These are phyloP conservation scores for Gonocerus acuteangulatus DNA, from an alignment of 2,888 invertebrate species.

Conservation along the genomic window DNA sequence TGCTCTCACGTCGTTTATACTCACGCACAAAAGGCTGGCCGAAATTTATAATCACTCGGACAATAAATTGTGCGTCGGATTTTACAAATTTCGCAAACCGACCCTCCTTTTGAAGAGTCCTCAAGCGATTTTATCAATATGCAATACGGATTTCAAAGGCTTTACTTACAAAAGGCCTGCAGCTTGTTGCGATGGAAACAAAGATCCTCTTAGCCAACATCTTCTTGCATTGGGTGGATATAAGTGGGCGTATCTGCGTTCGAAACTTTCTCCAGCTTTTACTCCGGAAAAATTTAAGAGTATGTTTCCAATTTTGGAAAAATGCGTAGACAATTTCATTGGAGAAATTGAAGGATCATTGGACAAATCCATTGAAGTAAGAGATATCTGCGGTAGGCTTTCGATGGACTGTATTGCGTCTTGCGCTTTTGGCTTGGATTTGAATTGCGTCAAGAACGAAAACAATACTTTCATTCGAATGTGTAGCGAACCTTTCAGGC, in stretches of 20 bases:
- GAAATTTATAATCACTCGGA: constrained; percentile 14
- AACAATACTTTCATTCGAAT: constrained; percentile 26
- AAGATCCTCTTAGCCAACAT: constrained; percentile 28
- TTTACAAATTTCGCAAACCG: constrained; percentile 27
- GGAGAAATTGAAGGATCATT: background rate
- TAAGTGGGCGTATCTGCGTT: constrained; percentile 27
- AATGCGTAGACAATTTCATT: constrained; percentile 10
- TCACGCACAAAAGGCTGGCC: background rate
- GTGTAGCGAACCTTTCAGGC: constrained; percentile 16
- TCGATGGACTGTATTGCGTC: constrained; percentile 24
- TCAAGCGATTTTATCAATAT: constrained; percentile 9
- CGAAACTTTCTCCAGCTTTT: constrained; percentile 26
- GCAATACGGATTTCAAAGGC: constrained; percentile 14
- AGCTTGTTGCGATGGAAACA: constrained; percentile 2
- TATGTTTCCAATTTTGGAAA: constrained; percentile 24
- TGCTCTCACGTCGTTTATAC: constrained; percentile 18
- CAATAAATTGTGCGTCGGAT: constrained; percentile 18
- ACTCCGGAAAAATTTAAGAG: constrained; percentile 29
- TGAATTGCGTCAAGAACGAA: background rate
- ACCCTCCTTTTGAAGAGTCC: constrained; percentile 22
- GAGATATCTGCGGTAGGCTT: constrained; percentile 21
- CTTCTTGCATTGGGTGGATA: constrained; percentile 28
- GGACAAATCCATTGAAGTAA: constrained; percentile 1
- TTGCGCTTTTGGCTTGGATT: constrained; percentile 30
- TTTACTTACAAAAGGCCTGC: constrained; percentile 24